phyloP scores from a whole-genome alignment of 2,113 vertebrate species.

The Phalacrocorax carbo region DNA sequence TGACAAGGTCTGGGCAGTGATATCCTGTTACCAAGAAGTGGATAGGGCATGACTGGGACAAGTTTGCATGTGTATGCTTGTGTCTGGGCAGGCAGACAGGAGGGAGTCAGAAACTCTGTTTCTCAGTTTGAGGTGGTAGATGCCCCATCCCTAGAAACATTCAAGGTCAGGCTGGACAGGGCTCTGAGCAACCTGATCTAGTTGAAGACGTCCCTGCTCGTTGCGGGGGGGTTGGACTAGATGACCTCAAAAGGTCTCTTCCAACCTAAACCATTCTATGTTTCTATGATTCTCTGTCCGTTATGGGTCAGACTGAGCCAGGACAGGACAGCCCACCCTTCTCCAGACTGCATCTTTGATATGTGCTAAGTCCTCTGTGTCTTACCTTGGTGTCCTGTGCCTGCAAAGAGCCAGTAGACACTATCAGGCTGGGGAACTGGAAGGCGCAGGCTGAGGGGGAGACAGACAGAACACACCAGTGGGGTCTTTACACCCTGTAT shows the following conservation, averaged over 20 bases:
- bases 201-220: too few species aligned
- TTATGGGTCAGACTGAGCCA: rapidly evolving
- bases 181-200: too few species aligned
- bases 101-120: neutral
- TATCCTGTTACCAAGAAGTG: neutral
- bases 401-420: neutral
- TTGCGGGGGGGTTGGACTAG: too few species aligned
- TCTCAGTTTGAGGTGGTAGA: too few species aligned
- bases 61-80: neutral
- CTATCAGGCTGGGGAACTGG: neutral
- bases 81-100: neutral
- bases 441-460: neutral
- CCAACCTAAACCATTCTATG: too few species aligned
- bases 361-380: neutral
- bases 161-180: too few species aligned
- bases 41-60: neutral
- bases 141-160: too few species aligned
- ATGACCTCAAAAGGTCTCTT: too few species aligned
- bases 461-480: too few species aligned
- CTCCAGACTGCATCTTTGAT: neutral
- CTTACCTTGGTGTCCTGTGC: neutral
- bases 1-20: neutral
- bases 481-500: neutral
- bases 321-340: neutral
- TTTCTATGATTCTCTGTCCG: neutral